Evolutionary conservation across 1,140 invertebrate species (phyloP), one percentile per base, ranked within the genome.

Genomic region (Lepidurus apus): DNA sequence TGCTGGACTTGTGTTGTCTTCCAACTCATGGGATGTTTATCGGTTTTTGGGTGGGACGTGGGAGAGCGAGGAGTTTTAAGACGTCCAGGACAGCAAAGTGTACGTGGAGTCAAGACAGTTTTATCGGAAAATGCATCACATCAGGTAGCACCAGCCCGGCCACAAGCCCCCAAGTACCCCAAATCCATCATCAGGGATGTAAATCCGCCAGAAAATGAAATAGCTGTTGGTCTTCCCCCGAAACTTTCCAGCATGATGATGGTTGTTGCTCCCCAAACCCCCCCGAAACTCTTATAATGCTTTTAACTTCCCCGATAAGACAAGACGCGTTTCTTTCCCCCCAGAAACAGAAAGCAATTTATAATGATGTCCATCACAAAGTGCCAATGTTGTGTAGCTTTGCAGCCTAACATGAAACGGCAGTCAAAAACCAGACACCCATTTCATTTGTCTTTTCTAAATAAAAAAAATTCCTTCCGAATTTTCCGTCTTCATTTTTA

Each of bases 111-210:
- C 34, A 34, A 4, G 34, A 34, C 34, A 34, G 34, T 21, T 65
- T 65, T 65, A 65, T 65, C 53, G 53, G 9, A 65, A n/a, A 13
- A 65, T 21, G 21, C 53, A 65, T 65, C 53, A 65, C 53, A 65
- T 65, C 53, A 65, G 53, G 53, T 65, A 65, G 53, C 53, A 65
- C 53, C 53, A 65, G 34, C 2, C 34, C n/a, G 53, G 21, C 17
- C 21, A n/a, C 21, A 7, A 7, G 17, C 21, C 53, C 53, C 21
- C 13, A n/a, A 13, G 17, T 21, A 21, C 53, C 21, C 17, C 53
- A 65, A 65, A 65, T 65, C 53, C 53, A 65, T 65, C 53, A 65
- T 65, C 53, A 65, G 13, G 53, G 53, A 9, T 65, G 53, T 65
- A 65, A 65, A 65, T 65, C 53, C 53, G 53, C 53, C 21, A 65